A percentile compares a stretch with the other conserved stretches of the same genome.
Conservation (phyloP, 1,140 invertebrate species). For the Oscheius sp. region DNA sequence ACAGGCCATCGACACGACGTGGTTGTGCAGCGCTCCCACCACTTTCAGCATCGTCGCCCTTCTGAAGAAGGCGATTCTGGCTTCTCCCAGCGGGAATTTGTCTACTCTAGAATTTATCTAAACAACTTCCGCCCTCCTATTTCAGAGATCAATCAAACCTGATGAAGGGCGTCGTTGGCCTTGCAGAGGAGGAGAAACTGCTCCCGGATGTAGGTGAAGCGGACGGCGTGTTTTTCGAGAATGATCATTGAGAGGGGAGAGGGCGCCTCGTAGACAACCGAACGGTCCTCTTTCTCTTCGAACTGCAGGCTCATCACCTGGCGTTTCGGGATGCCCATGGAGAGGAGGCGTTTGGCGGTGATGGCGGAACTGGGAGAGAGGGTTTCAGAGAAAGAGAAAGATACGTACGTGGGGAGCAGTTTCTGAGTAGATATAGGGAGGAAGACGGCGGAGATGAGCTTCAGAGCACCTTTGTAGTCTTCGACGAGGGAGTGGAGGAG, state of each 20-base stretch:
- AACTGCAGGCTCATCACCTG: neutral
- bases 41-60: neutral
- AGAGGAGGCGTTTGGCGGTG: neutral
- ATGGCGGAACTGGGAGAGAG: no score
- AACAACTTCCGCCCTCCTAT: neutral
- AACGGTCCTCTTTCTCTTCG: no score
- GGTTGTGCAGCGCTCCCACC: neutral
- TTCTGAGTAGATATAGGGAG: neutral
- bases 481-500: neutral
- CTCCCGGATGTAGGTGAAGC: neutral
- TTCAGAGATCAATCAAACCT: neutral
- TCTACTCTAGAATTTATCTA: neutral
- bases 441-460: neutral
- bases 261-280: conserved; percentile 1
- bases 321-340: neutral
- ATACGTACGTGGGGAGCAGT: neutral
- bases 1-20: neutral
- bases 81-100: neutral
- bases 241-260: neutral
- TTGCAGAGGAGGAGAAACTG: neutral
- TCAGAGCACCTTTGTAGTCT: neutral
- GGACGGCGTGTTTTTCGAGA: neutral
- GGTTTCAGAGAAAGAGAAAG: no score
- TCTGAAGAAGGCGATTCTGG: neutral
- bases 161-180: neutral